phyloP scores from a whole-genome alignment of 2,888 invertebrate species.

The Drosophila prolongata region DNA sequence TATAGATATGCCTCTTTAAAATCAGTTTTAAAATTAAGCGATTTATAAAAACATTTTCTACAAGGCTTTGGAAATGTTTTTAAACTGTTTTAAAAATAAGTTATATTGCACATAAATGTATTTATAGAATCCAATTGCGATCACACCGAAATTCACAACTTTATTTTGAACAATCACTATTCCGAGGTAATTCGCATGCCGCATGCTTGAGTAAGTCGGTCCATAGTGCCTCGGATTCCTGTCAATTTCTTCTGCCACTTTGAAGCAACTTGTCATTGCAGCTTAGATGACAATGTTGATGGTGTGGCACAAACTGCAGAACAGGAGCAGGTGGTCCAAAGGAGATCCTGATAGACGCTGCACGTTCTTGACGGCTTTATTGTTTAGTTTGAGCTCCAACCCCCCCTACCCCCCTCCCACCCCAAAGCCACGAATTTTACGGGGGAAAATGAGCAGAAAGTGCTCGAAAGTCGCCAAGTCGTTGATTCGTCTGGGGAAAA shows the following conservation, averaged over 20 bases:
- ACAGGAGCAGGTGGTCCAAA: slow-evolving; percentile 21
- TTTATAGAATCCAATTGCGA: neutral
- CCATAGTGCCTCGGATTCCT: neutral
- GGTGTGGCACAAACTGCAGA: slow-evolving; percentile 16
- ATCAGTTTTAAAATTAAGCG: too few relatives aligned
- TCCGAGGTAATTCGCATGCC: neutral
- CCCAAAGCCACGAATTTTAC: slow-evolving; percentile 40
- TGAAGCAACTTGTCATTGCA: slow-evolving; percentile 53
- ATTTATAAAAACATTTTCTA: too few relatives aligned
- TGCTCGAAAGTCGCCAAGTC: slow-evolving; percentile 73
- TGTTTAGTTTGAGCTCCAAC: slow-evolving; percentile 51
- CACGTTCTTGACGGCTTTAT: slow-evolving; percentile 74
- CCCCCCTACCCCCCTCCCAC: neutral
- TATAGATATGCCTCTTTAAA: too few relatives aligned
- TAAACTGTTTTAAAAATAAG: neutral
- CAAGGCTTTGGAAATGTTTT: neutral
- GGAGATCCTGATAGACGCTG: slow-evolving; percentile 57
- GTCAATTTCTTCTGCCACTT: neutral
- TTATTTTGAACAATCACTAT: neutral
- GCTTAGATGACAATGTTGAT: slow-evolving; percentile 51
- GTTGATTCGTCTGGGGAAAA: slow-evolving; percentile 11
- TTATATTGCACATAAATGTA: neutral
- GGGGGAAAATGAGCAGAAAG: slow-evolving; percentile 71
- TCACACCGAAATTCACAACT: neutral
- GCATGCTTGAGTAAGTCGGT: slow-evolving; percentile 3